phyloP scores from a whole-genome alignment of 2,888 invertebrate genomes.

The Amitus sp. region DNA sequence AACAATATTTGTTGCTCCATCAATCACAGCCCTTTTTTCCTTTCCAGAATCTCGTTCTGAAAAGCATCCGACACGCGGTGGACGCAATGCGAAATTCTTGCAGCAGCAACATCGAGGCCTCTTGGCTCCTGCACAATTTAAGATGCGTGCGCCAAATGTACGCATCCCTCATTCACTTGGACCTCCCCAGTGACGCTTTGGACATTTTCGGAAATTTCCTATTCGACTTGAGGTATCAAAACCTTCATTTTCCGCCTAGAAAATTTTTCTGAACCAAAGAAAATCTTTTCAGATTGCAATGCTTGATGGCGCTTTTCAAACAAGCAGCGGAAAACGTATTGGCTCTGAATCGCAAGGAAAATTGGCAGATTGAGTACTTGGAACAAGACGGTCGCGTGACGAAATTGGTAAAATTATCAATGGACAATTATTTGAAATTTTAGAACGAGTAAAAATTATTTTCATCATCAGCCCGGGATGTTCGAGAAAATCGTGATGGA shows the following conservation, averaged over 20 bases:
- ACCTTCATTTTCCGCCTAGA: no score
- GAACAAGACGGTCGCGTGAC: slow-evolving; percentile 89
- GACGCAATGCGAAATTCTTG: slow-evolving; percentile 65
- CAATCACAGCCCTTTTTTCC: no score
- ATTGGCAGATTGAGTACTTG: slow-evolving; percentile 86
- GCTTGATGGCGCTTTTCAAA: slow-evolving; percentile 85
- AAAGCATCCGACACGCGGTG: slow-evolving; percentile 67
- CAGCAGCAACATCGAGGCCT: slow-evolving; percentile 62
- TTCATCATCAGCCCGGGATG: slow-evolving; percentile 72
- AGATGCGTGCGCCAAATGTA: slow-evolving; percentile 84
- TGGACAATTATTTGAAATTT: no score
- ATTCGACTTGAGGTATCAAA: slow-evolving; percentile 78
- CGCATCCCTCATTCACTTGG: slow-evolving; percentile 82
- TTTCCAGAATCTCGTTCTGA: slow-evolving; percentile 56
- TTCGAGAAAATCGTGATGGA: slow-evolving; percentile 80
- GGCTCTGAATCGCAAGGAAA: slow-evolving; percentile 78
- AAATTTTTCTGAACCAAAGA: neutral
- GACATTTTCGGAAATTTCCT: slow-evolving; percentile 86
- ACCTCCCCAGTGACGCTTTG: slow-evolving; percentile 88
- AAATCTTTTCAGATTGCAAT: slow-evolving; percentile 71
- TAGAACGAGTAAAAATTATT: no score
- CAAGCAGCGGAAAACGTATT: slow-evolving; percentile 84
- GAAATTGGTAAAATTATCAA: slow-evolving; percentile 74
- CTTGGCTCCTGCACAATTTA: slow-evolving; percentile 84
- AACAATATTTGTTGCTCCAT: no score